These are phyloP conservation scores for Phyto melanocephala DNA, from an alignment of 2,888 invertebrate species.

Conservation along the genomic window DNA sequence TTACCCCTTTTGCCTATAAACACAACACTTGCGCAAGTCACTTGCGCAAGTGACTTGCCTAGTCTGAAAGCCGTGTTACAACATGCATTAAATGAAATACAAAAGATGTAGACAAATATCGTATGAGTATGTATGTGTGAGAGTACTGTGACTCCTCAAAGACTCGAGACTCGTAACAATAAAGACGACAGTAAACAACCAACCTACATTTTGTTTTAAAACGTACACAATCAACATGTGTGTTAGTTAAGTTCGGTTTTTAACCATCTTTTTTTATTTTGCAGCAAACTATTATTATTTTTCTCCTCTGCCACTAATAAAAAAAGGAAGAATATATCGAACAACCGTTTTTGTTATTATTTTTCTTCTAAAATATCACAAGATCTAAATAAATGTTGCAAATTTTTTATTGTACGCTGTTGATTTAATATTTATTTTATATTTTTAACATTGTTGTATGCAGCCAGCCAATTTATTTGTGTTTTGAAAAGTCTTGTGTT, in stretches of 20 bases:
- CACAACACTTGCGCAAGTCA: too few species aligned
- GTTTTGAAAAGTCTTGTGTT: too few species aligned
- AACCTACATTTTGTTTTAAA: conserved; percentile 34
- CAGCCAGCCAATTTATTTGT: conserved; percentile 4
- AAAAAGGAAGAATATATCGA: conserved; percentile 41
- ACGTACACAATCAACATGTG: background rate
- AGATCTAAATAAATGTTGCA: conserved; percentile 38
- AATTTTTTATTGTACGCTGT: background rate
- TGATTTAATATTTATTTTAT: conserved; percentile 41
- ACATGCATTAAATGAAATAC: conserved; percentile 24
- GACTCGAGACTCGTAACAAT: conserved; percentile 13
- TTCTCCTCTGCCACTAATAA: background rate
- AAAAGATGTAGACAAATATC: conserved; percentile 18
- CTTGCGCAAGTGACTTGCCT: too few species aligned
- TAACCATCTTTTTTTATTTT: background rate
- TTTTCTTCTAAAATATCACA: conserved; percentile 9
- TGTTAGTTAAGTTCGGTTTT: too few species aligned
- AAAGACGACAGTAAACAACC: conserved; percentile 7
- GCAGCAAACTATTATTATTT: conserved; percentile 25
- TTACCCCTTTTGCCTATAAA: too few species aligned
- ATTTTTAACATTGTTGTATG: conserved; percentile 41
- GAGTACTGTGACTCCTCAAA: background rate
- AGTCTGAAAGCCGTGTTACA: too few species aligned
- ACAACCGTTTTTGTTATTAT: conserved; percentile 7
- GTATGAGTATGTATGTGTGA: background rate